Evolutionary conservation across 2,113 vertebrate genomes (phyloP).

Genomic region (Eptatretus burgeri): DNA sequence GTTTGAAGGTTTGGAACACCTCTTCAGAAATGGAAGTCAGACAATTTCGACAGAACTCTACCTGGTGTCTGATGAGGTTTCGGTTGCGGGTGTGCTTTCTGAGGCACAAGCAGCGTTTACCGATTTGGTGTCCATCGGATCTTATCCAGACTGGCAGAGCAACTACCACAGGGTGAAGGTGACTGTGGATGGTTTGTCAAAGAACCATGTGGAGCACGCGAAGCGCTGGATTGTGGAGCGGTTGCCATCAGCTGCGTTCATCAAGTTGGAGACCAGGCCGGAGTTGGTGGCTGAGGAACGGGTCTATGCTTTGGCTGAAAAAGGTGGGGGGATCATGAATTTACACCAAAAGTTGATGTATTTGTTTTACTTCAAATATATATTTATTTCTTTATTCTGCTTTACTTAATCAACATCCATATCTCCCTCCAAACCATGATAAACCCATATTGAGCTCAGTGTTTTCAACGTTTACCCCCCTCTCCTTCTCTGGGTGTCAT

Average conservation of each 20-base stretch:
- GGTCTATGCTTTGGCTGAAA: no score
- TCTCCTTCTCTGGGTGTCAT: neutral
- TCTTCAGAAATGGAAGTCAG: slow-evolving; percentile 18
- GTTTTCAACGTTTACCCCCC: neutral
- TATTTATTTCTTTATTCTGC: no score
- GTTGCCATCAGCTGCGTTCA: slow-evolving; percentile 26
- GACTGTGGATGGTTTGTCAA: slow-evolving; percentile 28
- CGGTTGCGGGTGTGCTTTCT: slow-evolving; percentile 23
- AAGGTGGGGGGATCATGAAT: neutral
- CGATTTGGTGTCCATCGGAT: slow-evolving; percentile 30
- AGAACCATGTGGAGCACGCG: slow-evolving; percentile 27
- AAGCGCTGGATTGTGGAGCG: slow-evolving; percentile 22
- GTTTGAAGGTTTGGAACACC: slow-evolving; percentile 30
- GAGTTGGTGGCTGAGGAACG: slow-evolving; percentile 19
- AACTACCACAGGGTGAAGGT: slow-evolving; percentile 53
- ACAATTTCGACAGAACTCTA: no score
- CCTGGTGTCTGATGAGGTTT: slow-evolving; percentile 21
- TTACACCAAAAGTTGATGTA: no score
- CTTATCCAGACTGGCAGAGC: slow-evolving; percentile 65
- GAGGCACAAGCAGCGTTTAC: slow-evolving; percentile 24
- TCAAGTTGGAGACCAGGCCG: slow-evolving; percentile 24
- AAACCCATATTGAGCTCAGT: neutral
- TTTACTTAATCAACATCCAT: no score
- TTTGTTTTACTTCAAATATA: no score
- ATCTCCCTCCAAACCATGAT: no score